Percentiles rank a stretch among this genome's conserved stretches.
These are phyloP conservation scores for Pseudonaja textilis DNA, from an alignment of 2,113 vertebrate genomes.

Conservation along the genomic window DNA sequence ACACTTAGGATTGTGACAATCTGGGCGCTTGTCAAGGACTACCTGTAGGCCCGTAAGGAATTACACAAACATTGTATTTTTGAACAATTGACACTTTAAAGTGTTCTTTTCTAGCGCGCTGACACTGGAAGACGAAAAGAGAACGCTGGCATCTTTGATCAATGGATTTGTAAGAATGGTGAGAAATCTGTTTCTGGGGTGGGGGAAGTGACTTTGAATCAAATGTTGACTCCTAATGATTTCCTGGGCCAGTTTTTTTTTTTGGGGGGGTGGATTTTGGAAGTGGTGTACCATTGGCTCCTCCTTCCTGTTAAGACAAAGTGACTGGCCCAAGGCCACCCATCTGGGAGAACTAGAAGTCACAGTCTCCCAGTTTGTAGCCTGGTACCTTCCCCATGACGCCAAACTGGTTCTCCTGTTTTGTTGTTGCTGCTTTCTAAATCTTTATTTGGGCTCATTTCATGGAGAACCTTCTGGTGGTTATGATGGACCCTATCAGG, in stretches of 20 bases:
- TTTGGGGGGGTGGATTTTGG: not conserved
- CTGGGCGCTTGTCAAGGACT: not conserved
- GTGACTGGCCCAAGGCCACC: not conserved
- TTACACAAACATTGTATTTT: not conserved
- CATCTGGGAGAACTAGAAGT: not conserved
- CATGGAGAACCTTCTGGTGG: not conserved
- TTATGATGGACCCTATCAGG: not conserved
- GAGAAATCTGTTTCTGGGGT: conserved; percentile 46
- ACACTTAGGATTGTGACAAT: not conserved
- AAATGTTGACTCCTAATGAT: not conserved
- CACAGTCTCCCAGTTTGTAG: not conserved
- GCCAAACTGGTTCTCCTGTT: not conserved
- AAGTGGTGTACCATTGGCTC: not conserved
- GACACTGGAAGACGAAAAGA: conserved; percentile 93
- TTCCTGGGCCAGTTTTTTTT: not conserved
- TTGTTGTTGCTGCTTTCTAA: not conserved
- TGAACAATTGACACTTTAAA: not conserved
- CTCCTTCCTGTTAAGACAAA: not conserved
- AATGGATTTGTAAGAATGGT: conserved; percentile 97
- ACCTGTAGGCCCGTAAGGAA: not conserved
- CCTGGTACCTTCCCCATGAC: not conserved
- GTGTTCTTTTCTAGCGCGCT: conserved; percentile 79
- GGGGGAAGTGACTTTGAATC: not conserved
- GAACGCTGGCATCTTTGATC: conserved; percentile 85
- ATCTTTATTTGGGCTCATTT: not conserved